Percentiles rank a stretch among this genome's conserved stretches.
Evolutionary conservation across 2,797 vertebrate species (phyloP).

Genomic region (Microctenopoma steveboyesi): DNA sequence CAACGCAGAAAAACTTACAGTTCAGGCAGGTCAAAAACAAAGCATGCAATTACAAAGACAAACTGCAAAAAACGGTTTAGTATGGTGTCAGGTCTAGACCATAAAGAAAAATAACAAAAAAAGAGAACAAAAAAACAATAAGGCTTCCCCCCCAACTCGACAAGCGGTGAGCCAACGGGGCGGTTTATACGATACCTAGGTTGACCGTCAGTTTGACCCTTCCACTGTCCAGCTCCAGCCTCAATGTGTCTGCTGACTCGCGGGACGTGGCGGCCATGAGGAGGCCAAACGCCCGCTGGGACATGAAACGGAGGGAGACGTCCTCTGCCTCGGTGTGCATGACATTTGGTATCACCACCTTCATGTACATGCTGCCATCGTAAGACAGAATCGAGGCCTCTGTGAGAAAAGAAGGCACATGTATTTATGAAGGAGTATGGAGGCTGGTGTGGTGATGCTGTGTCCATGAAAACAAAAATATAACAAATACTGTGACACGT

Average conservation of each 20-base stretch:
- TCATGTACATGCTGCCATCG: constrained; percentile 99
- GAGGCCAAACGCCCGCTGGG: constrained; percentile 94
- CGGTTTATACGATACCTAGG: constrained; percentile 92
- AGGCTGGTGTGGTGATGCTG: not conserved
- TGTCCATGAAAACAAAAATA: not conserved
- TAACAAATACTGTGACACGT: constrained; percentile 13
- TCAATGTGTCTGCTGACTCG: constrained; percentile 93
- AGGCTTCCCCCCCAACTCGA: constrained; percentile 29
- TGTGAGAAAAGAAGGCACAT: constrained; percentile 67
- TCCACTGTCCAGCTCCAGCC: constrained; percentile 94
- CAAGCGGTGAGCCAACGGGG: constrained; percentile 25
- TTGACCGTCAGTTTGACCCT: constrained; percentile 98
- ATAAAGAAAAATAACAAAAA: constrained; percentile 38
- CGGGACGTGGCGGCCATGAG: constrained; percentile 95
- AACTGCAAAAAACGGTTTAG: constrained; percentile 56
- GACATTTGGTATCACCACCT: constrained; percentile 92
- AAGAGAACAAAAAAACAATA: constrained; percentile 42
- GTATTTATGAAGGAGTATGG: not conserved
- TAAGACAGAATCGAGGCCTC: constrained; percentile 95
- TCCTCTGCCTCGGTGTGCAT: constrained; percentile 98
- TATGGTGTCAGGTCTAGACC: constrained; percentile 51
- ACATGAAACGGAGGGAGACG: constrained; percentile 96
- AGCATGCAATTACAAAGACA: constrained; percentile 76
- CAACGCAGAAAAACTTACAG: constrained; percentile 64
- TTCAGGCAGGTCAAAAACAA: constrained; percentile 70